phyloP scores from a whole-genome alignment of 2,113 vertebrate species.

The Lanius collurio region DNA sequence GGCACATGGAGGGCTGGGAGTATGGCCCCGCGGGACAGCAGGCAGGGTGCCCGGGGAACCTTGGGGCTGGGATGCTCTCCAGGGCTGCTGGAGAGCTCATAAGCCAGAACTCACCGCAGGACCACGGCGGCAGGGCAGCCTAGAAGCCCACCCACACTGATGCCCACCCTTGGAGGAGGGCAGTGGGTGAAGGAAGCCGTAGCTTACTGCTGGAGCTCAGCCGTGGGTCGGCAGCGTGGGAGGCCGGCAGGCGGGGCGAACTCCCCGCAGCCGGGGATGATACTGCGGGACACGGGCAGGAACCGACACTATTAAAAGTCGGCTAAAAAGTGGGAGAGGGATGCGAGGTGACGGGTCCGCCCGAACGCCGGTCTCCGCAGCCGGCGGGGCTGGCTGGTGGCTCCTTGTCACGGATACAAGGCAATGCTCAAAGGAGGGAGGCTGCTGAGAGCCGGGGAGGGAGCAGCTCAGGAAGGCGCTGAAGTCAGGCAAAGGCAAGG shows the following conservation, averaged over 20 bases:
- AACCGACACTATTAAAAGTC: background rate
- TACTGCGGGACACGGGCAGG: background rate
- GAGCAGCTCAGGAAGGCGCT: conserved; percentile 81
- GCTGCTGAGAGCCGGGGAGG: conserved; percentile 45
- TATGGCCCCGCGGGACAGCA: accelerated
- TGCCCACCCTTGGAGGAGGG: background rate
- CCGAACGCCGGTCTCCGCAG: background rate
- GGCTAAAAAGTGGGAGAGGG: background rate
- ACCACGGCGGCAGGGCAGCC: background rate
- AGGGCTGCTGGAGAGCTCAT: background rate
- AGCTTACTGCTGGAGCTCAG: background rate
- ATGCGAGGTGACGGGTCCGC: background rate
- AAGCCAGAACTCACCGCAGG: background rate
- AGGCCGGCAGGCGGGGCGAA: background rate
- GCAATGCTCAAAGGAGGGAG: conserved; percentile 61
- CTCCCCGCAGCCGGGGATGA: background rate
- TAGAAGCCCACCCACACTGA: background rate
- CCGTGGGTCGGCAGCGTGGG: background rate
- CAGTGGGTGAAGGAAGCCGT: background rate
- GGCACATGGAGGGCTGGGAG: background rate
- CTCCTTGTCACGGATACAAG: background rate
- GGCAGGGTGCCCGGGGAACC: background rate
- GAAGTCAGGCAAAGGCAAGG: conserved; percentile 72
- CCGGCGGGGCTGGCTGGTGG: background rate
- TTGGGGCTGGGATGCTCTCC: background rate